A percentile compares a stretch with the other conserved stretches of the same genome.
These are phyloP conservation scores for Nudaria mundana DNA, from an alignment of 2,888 invertebrate species.

Conservation along the genomic window DNA sequence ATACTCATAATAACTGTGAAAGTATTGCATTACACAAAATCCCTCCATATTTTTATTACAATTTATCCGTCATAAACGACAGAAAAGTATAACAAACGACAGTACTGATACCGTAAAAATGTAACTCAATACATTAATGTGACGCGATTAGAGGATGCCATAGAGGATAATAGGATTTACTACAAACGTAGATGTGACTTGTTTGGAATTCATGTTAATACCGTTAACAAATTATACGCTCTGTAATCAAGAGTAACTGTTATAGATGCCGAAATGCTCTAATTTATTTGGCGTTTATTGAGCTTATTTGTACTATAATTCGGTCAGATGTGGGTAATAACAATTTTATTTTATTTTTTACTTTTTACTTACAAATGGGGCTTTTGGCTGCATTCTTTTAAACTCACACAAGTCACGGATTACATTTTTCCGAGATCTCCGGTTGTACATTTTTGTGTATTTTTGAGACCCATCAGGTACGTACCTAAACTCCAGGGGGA, in stretches of 20 bases:
- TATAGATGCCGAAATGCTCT: constrained; percentile 16
- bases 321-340: constrained; percentile 39
- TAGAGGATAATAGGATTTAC: constrained; percentile 46
- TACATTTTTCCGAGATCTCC: too few relatives aligned
- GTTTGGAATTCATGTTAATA: constrained; percentile 45
- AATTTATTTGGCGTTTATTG: constrained; percentile 18
- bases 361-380: too few relatives aligned
- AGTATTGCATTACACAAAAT: too few relatives aligned
- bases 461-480: too few relatives aligned
- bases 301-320: constrained; percentile 35
- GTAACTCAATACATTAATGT: constrained; percentile 17
- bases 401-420: too few relatives aligned
- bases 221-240: constrained; percentile 44
- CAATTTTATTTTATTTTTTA: too few relatives aligned
- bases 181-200: constrained; percentile 30
- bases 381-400: too few relatives aligned
- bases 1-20: too few relatives aligned
- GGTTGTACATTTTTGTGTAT: too few relatives aligned
- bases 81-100: constrained; percentile 1
- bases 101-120: constrained; percentile 18
- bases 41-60: too few relatives aligned
- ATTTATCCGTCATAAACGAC: too few relatives aligned
- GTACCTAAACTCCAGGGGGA: too few relatives aligned
- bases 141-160: constrained; percentile 24
- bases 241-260: constrained; percentile 32